These are phyloP conservation scores for Leuciscus waleckii DNA, from an alignment of 2,797 vertebrate species.

Conservation along the genomic window DNA sequence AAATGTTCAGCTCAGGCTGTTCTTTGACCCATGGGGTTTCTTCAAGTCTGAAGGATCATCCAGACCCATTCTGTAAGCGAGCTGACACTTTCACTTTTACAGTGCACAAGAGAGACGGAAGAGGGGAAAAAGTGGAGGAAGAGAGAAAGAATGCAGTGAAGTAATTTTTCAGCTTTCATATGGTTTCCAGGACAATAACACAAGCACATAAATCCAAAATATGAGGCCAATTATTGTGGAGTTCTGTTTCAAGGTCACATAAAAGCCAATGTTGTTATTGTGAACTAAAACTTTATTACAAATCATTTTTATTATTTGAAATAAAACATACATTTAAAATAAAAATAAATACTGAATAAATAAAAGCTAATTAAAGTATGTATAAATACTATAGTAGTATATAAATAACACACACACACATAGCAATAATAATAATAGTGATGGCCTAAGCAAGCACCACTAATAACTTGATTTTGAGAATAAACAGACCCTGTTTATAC, in stretches of 20 bases:
- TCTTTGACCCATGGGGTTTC: conserved; percentile 27
- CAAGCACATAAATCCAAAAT: background rate
- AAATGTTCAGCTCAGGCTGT: conserved; percentile 12
- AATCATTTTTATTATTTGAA: background rate
- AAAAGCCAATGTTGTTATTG: background rate
- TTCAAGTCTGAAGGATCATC: conserved; percentile 31
- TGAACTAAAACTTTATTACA: background rate
- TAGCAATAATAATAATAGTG: background rate
- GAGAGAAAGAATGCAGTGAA: conserved; percentile 10
- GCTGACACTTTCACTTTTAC: conserved; percentile 40
- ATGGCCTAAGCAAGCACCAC: background rate
- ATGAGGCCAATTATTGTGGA: background rate
- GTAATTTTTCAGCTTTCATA: background rate
- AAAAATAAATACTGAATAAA: background rate
- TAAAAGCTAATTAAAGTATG: background rate
- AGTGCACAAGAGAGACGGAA: conserved; percentile 25
- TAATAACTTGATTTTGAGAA: conserved; percentile 9
- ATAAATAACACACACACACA: background rate
- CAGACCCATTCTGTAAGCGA: conserved; percentile 21
- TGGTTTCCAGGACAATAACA: background rate
- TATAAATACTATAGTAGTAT: background rate
- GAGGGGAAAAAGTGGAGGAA: background rate
- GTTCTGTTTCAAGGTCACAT: conserved; percentile 3
- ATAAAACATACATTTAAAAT: background rate
- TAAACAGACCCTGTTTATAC: conserved; percentile 69